A percentile compares a stretch with the other conserved stretches of the same genome.
These are phyloP conservation scores for Bradypus variegatus DNA, from an alignment of 2,797 vertebrate species.

Conservation along the genomic window DNA sequence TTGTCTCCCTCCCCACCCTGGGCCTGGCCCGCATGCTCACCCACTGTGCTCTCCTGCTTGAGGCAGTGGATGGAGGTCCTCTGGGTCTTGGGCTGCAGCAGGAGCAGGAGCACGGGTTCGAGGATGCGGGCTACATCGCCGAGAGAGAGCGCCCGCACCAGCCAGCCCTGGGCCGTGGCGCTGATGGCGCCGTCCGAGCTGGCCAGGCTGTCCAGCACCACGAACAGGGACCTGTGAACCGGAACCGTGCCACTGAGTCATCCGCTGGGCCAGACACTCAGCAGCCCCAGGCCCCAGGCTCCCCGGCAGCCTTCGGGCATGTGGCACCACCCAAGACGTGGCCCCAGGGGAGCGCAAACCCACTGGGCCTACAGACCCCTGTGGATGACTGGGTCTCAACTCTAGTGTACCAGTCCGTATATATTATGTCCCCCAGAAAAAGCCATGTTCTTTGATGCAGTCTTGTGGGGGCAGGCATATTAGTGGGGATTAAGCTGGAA, in stretches of 20 bases:
- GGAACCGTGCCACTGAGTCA: accelerated
- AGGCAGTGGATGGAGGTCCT: constrained; percentile 85
- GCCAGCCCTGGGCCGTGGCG: constrained; percentile 92
- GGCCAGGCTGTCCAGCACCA: constrained; percentile 92
- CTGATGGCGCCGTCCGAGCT: constrained; percentile 87
- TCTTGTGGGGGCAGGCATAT: too few relatives aligned
- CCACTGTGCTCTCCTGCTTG: constrained; percentile 80
- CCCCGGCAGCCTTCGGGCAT: accelerated
- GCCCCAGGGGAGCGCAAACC: accelerated
- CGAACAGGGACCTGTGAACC: constrained; percentile 87
- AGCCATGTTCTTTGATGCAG: too few relatives aligned
- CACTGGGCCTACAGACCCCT: neutral
- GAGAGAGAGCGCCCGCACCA: constrained; percentile 89
- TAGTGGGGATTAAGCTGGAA: too few relatives aligned
- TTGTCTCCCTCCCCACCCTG: accelerated
- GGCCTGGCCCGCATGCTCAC: constrained; percentile 68
- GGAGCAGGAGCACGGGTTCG: constrained; percentile 88
- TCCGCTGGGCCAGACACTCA: accelerated
- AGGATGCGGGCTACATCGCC: constrained; percentile 90
- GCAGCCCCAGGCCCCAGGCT: accelerated
- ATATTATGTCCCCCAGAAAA: too few relatives aligned
- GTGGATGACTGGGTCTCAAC: accelerated
- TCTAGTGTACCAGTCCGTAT: too few relatives aligned
- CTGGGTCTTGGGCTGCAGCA: constrained; percentile 93
- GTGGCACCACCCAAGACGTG: accelerated